Evolutionary conservation across 2,113 vertebrate species (phyloP).

Genomic region (Ictidomys tridecemlineatus): DNA sequence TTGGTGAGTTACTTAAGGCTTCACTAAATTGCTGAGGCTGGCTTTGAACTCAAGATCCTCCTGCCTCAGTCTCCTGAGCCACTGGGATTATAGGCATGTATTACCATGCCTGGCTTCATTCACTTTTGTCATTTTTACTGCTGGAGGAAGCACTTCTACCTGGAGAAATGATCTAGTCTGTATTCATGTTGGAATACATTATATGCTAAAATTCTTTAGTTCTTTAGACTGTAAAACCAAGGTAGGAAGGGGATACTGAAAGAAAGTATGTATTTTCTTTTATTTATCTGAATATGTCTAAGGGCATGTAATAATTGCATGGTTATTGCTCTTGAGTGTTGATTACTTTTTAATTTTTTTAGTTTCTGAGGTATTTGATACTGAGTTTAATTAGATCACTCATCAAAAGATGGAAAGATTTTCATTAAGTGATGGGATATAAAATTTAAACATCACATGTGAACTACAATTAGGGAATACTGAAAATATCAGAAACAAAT

Average conservation of each 20-base stretch:
- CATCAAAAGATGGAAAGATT: conserved; percentile 4
- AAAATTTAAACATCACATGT: not conserved
- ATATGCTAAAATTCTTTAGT: not conserved
- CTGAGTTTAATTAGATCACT: conserved; percentile 19
- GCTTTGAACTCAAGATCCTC: too few relatives aligned
- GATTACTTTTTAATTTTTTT: not conserved
- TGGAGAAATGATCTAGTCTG: not conserved
- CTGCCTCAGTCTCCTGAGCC: too few relatives aligned
- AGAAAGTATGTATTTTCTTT: not conserved
- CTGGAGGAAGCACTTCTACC: conserved; percentile 23
- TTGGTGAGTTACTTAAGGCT: too few relatives aligned
- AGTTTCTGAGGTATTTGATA: not conserved
- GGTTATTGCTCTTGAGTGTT: not conserved
- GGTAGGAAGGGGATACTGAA: not conserved
- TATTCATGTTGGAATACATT: not conserved
- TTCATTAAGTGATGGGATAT: not conserved
- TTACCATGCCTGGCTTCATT: not conserved
- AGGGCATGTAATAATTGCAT: not conserved
- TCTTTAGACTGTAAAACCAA: not conserved
- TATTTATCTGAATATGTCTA: conserved; percentile 10
- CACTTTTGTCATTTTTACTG: not conserved
- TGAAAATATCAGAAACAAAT: conserved; percentile 42
- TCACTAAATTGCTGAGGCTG: too few relatives aligned
- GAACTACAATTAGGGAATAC: not conserved
- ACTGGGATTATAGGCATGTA: too few relatives aligned